A percentile compares a stretch with the other conserved stretches of the same genome.
Conservation (phyloP, 2,113 vertebrate genomes). For the Willisornis vidua region DNA sequence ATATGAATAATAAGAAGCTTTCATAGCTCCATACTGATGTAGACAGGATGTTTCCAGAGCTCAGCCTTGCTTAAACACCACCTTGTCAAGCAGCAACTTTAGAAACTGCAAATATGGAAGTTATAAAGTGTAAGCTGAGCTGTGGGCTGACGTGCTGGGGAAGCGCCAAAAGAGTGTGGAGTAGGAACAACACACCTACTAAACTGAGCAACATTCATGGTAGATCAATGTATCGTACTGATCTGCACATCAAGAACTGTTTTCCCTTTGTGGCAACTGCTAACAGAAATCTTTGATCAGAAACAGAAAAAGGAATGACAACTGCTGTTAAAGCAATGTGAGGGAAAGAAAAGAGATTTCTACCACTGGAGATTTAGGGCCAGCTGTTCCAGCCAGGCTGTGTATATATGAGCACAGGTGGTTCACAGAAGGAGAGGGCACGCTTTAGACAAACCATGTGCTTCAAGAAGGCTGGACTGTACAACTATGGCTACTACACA, state of each 20-base stretch:
- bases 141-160: background rate
- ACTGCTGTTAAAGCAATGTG: background rate
- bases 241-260: background rate
- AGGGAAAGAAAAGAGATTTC: background rate
- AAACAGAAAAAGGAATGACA: background rate
- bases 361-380: background rate
- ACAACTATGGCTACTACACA: background rate
- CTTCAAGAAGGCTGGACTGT: background rate
- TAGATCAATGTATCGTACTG: background rate
- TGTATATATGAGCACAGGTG: background rate
- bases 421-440: background rate
- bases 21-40: background rate
- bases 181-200: background rate
- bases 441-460: fast-evolving
- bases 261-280: background rate
- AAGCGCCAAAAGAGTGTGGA: fast-evolving
- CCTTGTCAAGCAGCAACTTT: background rate
- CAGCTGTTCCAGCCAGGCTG: background rate
- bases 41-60: background rate
- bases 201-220: background rate
- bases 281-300: background rate
- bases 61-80: background rate
- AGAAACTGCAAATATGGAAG: background rate
- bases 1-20: background rate
- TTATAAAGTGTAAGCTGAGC: background rate